phyloP scores from a whole-genome alignment of 2,888 invertebrate genomes.

The Volucella inflata region DNA sequence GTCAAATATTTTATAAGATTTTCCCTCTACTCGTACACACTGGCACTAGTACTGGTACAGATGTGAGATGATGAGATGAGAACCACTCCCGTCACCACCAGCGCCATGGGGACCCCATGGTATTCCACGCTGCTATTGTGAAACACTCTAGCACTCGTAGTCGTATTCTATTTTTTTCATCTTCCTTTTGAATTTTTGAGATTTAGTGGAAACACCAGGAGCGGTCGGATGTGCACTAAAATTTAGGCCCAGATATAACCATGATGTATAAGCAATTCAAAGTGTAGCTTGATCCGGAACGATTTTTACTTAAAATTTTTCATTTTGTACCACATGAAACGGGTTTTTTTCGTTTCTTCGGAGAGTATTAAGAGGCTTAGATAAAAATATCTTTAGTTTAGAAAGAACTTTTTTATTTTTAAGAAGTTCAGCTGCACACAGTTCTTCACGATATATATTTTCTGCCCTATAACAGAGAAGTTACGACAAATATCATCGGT shows the following conservation, averaged over 20 bases:
- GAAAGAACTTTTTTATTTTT: no score
- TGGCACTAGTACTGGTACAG: not conserved
- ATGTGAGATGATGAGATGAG: conserved; percentile 14
- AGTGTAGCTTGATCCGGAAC: no score
- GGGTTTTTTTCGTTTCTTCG: no score
- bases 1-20: conserved; percentile 64
- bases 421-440: no score
- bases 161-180: conserved; percentile 48
- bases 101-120: conserved; percentile 7
- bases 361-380: no score
- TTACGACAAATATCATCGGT: no score
- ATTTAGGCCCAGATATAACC: not conserved
- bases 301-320: no score
- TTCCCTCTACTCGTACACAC: conserved; percentile 1
- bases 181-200: conserved; percentile 1
- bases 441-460: no score
- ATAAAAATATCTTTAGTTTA: no score
- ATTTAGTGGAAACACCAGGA: conserved; percentile 33
- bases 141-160: not conserved
- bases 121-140: not conserved
- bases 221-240: not conserved
- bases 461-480: no score
- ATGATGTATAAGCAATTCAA: not conserved
- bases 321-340: no score
- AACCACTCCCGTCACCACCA: not conserved